These are phyloP conservation scores for Lacanobia wlatinum DNA, from an alignment of 2,888 invertebrate species.

Conservation along the genomic window DNA sequence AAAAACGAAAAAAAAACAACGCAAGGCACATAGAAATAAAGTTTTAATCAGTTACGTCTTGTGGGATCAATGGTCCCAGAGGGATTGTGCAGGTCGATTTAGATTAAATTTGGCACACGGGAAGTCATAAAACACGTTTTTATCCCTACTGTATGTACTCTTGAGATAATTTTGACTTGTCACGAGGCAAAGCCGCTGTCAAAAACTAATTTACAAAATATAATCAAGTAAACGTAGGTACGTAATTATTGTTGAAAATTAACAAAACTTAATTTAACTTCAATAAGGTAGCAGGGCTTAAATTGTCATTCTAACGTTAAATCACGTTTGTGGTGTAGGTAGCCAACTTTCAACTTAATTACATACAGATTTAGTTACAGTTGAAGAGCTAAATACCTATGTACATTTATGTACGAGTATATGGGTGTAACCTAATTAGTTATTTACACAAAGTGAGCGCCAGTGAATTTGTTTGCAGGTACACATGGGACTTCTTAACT, in stretches of 20 bases:
- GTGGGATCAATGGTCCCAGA: too few relatives aligned
- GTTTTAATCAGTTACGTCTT: too few relatives aligned
- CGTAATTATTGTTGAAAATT: background rate
- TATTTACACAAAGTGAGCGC: background rate
- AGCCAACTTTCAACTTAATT: slow-evolving; percentile 12
- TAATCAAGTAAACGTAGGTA: background rate
- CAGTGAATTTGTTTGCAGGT: background rate
- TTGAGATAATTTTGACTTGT: too few relatives aligned
- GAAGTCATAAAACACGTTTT: too few relatives aligned
- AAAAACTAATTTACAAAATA: background rate
- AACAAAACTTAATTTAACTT: slow-evolving; percentile 24
- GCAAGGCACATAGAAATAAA: too few relatives aligned
- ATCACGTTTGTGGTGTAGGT: background rate
- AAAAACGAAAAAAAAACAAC: too few relatives aligned
- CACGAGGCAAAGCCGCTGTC: too few relatives aligned
- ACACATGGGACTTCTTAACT: background rate
- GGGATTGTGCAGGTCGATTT: too few relatives aligned
- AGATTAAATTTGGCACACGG: too few relatives aligned
- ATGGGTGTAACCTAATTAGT: slow-evolving; percentile 5
- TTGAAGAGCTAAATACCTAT: background rate
- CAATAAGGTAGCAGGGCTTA: background rate
- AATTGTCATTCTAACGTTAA: background rate
- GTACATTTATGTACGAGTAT: background rate
- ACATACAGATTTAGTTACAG: background rate
- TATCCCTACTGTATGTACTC: too few relatives aligned